phyloP scores from a whole-genome alignment of 64 coral and sea anemone genomes.

The Porites lutea region DNA sequence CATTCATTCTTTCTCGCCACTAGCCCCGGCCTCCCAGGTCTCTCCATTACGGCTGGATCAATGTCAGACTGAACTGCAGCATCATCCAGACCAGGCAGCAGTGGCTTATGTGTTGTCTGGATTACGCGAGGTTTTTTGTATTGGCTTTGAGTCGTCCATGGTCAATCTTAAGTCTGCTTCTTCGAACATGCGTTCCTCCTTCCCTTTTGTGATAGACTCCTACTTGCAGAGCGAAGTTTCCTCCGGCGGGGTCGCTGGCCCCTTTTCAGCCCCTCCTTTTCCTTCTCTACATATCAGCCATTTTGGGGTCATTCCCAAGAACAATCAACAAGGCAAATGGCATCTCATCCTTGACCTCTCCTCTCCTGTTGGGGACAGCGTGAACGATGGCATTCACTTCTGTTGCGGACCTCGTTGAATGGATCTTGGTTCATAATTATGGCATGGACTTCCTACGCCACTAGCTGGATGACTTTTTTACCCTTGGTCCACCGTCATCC shows the following conservation, averaged over 20 bases:
- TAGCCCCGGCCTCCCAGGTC: background rate
- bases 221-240: background rate
- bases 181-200: background rate
- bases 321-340: constrained; percentile 42
- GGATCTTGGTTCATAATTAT: constrained; percentile 5
- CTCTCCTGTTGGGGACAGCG: background rate
- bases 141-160: background rate
- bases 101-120: constrained; percentile 15
- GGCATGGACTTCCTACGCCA: background rate
- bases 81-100: constrained; percentile 7
- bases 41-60: background rate
- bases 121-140: constrained; percentile 27
- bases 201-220: no score
- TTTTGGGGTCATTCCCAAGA: constrained; percentile 54
- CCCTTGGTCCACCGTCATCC: background rate
- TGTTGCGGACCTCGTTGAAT: background rate
- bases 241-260: background rate
- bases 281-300: background rate
- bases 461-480: constrained; percentile 44
- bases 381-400: constrained; percentile 47
- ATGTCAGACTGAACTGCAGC: background rate
- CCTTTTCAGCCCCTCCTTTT: background rate
- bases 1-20: background rate
- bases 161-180: background rate
- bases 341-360: constrained; percentile 51